Percentiles rank a stretch among this genome's conserved stretches.
phyloP scores from a whole-genome alignment of 2,797 vertebrate genomes.

The Enteromius radiatus region DNA sequence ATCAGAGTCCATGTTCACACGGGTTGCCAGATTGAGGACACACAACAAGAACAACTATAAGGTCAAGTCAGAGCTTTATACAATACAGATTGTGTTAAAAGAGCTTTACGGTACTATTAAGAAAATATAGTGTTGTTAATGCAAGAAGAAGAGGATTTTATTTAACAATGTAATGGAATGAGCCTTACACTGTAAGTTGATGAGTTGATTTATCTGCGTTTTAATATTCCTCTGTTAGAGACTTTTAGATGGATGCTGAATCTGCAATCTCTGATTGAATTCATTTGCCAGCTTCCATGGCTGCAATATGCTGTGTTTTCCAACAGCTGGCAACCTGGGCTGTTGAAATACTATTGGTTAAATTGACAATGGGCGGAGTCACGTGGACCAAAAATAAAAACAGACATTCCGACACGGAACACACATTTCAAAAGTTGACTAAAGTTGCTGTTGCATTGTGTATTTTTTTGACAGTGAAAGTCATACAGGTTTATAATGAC shows the following conservation, averaged over 20 bases:
- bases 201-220: not conserved
- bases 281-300: not conserved
- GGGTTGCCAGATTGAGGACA: not conserved
- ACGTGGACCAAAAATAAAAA: not conserved
- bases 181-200: not conserved
- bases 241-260: not conserved
- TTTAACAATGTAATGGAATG: not conserved
- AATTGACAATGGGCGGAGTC: not conserved
- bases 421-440: not conserved
- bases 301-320: not conserved
- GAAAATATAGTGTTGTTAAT: not conserved
- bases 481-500: not conserved
- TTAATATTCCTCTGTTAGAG: not conserved
- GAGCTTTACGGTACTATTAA: not conserved
- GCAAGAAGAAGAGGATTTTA: not conserved
- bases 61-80: not conserved
- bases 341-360: not conserved
- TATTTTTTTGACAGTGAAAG: not conserved
- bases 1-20: not conserved
- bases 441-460: not conserved
- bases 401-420: not conserved
- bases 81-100: not conserved
- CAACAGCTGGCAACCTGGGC: not conserved
- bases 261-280: not conserved
- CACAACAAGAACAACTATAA: not conserved